phyloP scores from a whole-genome alignment of 2,797 vertebrate genomes.

The Tragopan temminckii region DNA sequence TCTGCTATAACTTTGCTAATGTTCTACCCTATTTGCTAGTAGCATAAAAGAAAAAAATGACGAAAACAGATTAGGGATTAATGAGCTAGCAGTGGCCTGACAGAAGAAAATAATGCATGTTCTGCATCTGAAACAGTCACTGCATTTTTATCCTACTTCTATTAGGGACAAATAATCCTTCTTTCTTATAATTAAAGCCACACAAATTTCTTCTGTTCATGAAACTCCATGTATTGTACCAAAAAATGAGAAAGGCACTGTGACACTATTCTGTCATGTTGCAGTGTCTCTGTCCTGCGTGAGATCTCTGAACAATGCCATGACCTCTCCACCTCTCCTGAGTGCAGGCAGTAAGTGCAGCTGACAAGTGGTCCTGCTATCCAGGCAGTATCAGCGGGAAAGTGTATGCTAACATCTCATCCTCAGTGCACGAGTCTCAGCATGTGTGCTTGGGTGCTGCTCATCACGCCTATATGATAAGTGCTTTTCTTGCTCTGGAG shows the following conservation, averaged over 20 bases:
- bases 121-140: background rate
- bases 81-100: background rate
- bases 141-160: background rate
- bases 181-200: background rate
- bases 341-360: background rate
- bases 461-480: background rate
- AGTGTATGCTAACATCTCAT: background rate
- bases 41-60: background rate
- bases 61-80: background rate
- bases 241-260: background rate
- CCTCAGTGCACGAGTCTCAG: background rate
- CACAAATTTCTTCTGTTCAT: background rate
- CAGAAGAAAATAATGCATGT: background rate
- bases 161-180: background rate
- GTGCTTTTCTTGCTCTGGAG: background rate
- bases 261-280: background rate
- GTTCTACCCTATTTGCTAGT: background rate
- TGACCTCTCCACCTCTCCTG: background rate
- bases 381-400: background rate
- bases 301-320: background rate
- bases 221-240: background rate
- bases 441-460: fast-evolving
- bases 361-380: background rate
- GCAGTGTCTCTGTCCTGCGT: background rate
- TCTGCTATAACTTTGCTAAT: background rate